Base-by-base conservation (phyloP, 2,113 vertebrate species). In the Nycticorax nycticorax region DNA sequence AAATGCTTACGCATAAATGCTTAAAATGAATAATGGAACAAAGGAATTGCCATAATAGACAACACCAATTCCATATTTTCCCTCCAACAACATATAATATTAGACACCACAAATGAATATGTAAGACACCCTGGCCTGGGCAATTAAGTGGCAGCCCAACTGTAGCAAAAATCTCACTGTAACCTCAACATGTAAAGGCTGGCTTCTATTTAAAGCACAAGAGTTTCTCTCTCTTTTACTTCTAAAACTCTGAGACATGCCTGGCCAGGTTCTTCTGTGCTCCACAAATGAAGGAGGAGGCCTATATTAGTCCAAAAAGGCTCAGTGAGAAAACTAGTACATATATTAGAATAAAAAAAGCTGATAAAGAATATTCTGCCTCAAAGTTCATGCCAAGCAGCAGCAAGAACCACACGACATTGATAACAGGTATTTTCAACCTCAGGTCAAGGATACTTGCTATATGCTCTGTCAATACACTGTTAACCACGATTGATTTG, bases 401-500 rank as follows among this genome's bases (percentile, higher is more conserved):
- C 24, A 93, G 66, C 73, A 89, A 89, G 80, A 81, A 64, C 24
- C 41, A 53, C 48, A 27, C 3, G n/a, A 91, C 19, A 32, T 76
- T 84, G 92, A 90, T 95, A 97, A 94, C 76, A 92, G 87, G 76
- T 93, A 69, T 96, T 97, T 97, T 93, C 96, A 96, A 93, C 74
- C 87, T 73, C 45, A 60, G 97, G 97, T 97, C 98, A 97, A 97
- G 97, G 97, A 90, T 97, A 98, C 97, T 93, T 67, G 85, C 74
- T 93, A 33, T 78, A 93, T 45, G 57, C 50, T 97, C 90, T 96
- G 96, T 90, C 95, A 95, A 95, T 96, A 92, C 85, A 96, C 96
- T 92, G 96, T 96, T 98, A 95, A 85, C 77, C 48, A 59, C 85
- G 88, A 96, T 80, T 91, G 95, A 96, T 94, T 95, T 77, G 91